Base-by-base conservation (phyloP, 1,140 invertebrate species). In the Leptopilina clavipes region DNA sequence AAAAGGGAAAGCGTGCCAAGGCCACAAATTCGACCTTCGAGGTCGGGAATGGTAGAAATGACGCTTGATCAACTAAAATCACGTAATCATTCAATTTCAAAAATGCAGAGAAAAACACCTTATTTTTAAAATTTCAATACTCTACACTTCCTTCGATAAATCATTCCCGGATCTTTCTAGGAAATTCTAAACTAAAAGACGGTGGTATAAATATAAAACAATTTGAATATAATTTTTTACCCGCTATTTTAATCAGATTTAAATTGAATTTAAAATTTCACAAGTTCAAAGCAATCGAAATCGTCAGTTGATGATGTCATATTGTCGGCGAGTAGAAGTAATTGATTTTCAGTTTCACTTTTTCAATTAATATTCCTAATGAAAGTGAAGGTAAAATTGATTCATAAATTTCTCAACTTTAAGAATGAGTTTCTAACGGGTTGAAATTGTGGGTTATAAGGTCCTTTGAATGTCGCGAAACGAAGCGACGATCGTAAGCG, bases 1-100 rank as follows among this genome's bases (percentile, higher is more conserved):
- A 72, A 77, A 81, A 78, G 81, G 73, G 80, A 85, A 86, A 86
- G 83, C 81, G 82, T 86, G 85, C 79, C 85, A 86, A 86, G 85
- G 85, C 73, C 75, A 76, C 70, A 79, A 77, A 79, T 84, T 77
- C 80, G 70, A 81, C 75, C 81, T 79, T 76, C 72, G 72, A 79
- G 78, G 77, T 83, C 59, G 75, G 75, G 75, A 78, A 79, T 78
- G 71, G 56, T 31, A 59, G 18, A 19, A 59, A 59, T 25, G 56
- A 31, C 72, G 72, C 76, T 71, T 59, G 56, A 59, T 59, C 56
- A 59, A 31, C 19, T 25, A 25, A 25, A 59, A 59, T 59, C 25
- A n/a, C 25, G 6, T 3, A 31, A 3, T 6, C 25, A 31, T 31
- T 31, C 25, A 31, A 31, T 31, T 31, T 48, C 0, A n/a, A n/a